phyloP scores from a whole-genome alignment of 2,888 invertebrate species.

The Pecten maximus region DNA sequence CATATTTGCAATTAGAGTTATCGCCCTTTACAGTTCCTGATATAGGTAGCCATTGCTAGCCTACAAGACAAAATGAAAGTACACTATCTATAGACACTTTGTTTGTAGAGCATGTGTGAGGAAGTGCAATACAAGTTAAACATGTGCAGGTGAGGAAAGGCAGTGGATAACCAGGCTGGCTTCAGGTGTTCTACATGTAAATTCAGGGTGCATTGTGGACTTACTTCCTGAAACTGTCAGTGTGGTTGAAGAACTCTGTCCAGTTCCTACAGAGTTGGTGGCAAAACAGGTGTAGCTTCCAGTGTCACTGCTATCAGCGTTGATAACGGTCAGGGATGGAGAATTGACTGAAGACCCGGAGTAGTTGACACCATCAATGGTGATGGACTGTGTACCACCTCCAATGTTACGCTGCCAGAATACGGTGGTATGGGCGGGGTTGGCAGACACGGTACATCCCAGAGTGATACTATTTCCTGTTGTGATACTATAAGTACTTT shows the following conservation, averaged over 20 bases:
- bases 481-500: not conserved
- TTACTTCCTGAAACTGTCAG: not conserved
- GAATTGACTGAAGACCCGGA: not conserved
- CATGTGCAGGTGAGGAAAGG: no score
- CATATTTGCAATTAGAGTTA: no score
- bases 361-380: constrained; percentile 27
- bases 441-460: not conserved
- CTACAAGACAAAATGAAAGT: no score
- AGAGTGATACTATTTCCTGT: constrained; percentile 14
- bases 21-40: no score
- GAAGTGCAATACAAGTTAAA: no score
- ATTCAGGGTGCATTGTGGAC: not conserved
- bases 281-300: constrained; percentile 18
- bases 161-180: no score
- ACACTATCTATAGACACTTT: no score
- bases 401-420: not conserved
- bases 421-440: not conserved
- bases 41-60: no score
- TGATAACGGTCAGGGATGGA: constrained; percentile 4
- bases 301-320: not conserved
- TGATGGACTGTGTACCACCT: not conserved
- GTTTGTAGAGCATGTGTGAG: no score
- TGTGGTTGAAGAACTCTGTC: not conserved
- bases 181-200: no score
- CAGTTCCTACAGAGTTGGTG: constrained; percentile 30